Conservation (phyloP, 2,888 invertebrate species). For the Theristus sp. region DNA sequence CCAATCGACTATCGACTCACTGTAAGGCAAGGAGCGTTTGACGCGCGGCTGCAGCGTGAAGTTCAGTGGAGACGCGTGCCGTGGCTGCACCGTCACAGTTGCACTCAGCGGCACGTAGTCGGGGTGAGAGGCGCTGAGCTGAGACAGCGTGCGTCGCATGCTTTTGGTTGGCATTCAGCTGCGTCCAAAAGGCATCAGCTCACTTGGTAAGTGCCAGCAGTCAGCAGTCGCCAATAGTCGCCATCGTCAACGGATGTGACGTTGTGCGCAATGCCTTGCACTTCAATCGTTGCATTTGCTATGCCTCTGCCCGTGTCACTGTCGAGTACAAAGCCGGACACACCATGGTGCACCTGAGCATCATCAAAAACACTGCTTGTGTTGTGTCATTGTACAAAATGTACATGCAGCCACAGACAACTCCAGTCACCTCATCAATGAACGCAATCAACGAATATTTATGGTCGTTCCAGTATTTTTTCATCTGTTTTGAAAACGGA, state of each 20-base stretch:
- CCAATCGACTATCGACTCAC: no score
- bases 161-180: no score
- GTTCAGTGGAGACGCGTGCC: background rate
- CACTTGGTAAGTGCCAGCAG: slow-evolving; percentile 63
- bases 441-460: slow-evolving; percentile 59
- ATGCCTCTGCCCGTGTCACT: slow-evolving; percentile 39
- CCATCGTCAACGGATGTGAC: slow-evolving; percentile 59
- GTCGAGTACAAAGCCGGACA: slow-evolving; percentile 63
- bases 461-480: slow-evolving; percentile 56
- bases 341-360: slow-evolving; percentile 60
- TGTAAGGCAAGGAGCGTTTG: no score
- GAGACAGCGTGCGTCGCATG: background rate
- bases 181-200: no score
- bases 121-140: background rate
- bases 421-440: slow-evolving; percentile 42
- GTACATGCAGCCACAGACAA: background rate
- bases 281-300: slow-evolving; percentile 52
- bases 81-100: no score
- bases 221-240: slow-evolving; percentile 78
- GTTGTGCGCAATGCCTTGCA: slow-evolving; percentile 54
- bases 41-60: background rate
- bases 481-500: slow-evolving; percentile 50
- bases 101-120: background rate
- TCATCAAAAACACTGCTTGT: no score
- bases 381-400: no score